A percentile compares a stretch with the other conserved stretches of the same genome.
These are phyloP conservation scores for Nomada fucata DNA, from an alignment of 2,888 invertebrate species.

Conservation along the genomic window DNA sequence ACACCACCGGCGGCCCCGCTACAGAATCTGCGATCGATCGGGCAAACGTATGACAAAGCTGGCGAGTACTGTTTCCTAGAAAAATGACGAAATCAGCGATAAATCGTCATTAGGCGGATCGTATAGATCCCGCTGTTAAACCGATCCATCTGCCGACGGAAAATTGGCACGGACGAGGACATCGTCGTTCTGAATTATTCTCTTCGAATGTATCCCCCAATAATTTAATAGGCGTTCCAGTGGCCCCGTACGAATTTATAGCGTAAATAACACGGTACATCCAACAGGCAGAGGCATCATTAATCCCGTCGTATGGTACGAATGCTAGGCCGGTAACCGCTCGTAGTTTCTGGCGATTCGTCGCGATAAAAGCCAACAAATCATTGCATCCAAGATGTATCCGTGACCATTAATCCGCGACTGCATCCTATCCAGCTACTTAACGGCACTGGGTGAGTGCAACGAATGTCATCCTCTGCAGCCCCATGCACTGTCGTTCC, in stretches of 20 bases:
- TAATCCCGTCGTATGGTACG: constrained; percentile 27
- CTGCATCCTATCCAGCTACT: constrained; percentile 63
- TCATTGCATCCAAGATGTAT: constrained; percentile 63
- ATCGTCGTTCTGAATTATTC: constrained; percentile 52
- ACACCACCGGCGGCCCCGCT: constrained; percentile 13
- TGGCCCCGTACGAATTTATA: constrained; percentile 40
- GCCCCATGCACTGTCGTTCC: constrained; percentile 68
- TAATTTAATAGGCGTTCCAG: constrained; percentile 50
- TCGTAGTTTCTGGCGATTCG: constrained; percentile 27
- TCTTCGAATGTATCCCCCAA: constrained; percentile 49
- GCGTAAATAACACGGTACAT: constrained; percentile 56
- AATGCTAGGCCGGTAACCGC: neutral
- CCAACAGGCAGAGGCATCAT: constrained; percentile 43
- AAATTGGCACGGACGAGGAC: constrained; percentile 56
- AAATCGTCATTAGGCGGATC: constrained; percentile 24
- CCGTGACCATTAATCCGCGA: constrained; percentile 63
- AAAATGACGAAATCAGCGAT: constrained; percentile 21
- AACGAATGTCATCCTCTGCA: constrained; percentile 74
- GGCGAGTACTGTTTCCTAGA: neutral
- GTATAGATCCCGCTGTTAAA: neutral
- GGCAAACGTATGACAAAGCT: constrained; percentile 11
- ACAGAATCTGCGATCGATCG: constrained; percentile 34
- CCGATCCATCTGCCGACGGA: constrained; percentile 4
- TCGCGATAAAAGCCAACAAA: constrained; percentile 64
- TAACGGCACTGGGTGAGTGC: constrained; percentile 71